Conservation (phyloP, 2,888 invertebrate genomes). For the Seira musarum region DNA sequence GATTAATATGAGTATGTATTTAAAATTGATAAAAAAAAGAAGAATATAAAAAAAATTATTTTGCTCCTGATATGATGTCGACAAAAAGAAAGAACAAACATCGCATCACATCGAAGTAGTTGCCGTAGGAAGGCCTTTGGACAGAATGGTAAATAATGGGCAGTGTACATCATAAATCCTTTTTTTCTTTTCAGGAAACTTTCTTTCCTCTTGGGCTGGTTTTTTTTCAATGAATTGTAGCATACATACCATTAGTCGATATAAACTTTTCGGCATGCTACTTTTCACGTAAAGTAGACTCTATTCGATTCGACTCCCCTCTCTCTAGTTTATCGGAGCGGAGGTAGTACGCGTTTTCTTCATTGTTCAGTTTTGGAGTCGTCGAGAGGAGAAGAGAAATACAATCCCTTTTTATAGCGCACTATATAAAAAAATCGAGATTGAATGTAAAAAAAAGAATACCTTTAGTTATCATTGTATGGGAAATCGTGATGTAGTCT, state of each 20-base stretch:
- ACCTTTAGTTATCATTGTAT: conserved; percentile 33
- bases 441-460: conserved; percentile 5
- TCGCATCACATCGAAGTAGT: conserved; percentile 12
- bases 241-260: conserved; percentile 41
- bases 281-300: conserved; percentile 30
- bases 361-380: conserved; percentile 17
- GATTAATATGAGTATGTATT: neutral
- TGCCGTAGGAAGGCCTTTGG: conserved; percentile 25
- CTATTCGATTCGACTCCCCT: no score
- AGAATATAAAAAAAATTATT: neutral
- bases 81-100: conserved; percentile 45
- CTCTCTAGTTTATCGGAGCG: conserved; percentile 48
- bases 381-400: neutral
- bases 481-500: conserved; percentile 56
- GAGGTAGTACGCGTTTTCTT: conserved; percentile 28
- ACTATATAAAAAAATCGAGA: neutral
- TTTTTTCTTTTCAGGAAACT: conserved; percentile 19
- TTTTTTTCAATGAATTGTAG: conserved; percentile 41
- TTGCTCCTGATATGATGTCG: conserved; percentile 2
- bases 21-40: neutral
- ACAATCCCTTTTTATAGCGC: conserved; percentile 23
- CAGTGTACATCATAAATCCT: conserved; percentile 56
- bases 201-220: neutral
- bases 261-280: conserved; percentile 49
- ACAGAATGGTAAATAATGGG: conserved; percentile 52